phyloP scores from a whole-genome alignment of 2,113 vertebrate species.

The Petroica traversi region DNA sequence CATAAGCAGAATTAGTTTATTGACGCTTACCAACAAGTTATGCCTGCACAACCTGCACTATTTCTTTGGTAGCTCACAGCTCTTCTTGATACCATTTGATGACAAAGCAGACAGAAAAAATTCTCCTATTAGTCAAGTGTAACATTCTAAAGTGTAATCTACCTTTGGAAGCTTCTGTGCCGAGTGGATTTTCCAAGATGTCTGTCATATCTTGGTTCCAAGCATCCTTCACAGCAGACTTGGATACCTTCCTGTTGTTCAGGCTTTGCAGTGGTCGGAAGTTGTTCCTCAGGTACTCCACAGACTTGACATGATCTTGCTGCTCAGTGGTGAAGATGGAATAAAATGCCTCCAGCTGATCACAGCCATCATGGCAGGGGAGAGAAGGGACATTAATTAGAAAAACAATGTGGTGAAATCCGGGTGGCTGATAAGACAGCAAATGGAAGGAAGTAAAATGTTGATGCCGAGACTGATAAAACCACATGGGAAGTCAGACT shows the following conservation, averaged over 20 bases:
- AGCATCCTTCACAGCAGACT: constrained; percentile 91
- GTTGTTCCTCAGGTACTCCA: constrained; percentile 96
- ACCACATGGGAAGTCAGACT: constrained; percentile 15
- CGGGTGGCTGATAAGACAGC: background rate
- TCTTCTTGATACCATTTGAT: background rate
- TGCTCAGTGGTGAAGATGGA: constrained; percentile 98
- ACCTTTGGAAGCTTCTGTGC: constrained; percentile 96
- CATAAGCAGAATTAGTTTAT: background rate
- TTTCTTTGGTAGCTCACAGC: background rate
- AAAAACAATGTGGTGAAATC: constrained; percentile 55
- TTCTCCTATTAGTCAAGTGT: background rate
- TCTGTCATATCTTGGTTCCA: constrained; percentile 88
- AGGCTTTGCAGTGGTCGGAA: constrained; percentile 89
- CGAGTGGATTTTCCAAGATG: constrained; percentile 80
- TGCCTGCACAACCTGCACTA: background rate
- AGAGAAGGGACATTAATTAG: constrained; percentile 53
- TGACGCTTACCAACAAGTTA: background rate
- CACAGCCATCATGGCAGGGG: background rate
- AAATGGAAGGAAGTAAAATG: constrained; percentile 21
- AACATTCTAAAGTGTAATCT: background rate
- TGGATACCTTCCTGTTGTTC: constrained; percentile 86
- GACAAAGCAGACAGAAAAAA: background rate
- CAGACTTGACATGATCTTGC: constrained; percentile 96
- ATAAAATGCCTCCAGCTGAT: constrained; percentile 94
- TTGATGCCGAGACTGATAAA: constrained; percentile 43